Conservation (phyloP, 1,140 invertebrate genomes). For the Polypedilum vanderplanki region DNA sequence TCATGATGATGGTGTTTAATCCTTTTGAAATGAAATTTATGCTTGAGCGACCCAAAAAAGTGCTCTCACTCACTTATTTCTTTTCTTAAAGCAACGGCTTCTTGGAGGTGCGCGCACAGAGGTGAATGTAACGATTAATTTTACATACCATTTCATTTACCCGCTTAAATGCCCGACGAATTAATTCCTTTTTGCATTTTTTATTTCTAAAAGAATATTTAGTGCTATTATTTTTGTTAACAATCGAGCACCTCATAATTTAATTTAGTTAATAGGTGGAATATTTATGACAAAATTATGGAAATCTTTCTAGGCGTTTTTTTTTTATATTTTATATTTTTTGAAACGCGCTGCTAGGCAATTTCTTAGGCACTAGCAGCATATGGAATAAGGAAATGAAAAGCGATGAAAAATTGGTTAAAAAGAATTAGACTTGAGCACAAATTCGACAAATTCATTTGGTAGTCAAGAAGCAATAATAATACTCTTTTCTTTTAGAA, state of each 20-base stretch:
- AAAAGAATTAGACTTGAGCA: neutral
- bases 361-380: neutral
- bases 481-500: neutral
- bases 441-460: conserved; percentile 13
- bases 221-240: conserved; percentile 23
- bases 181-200: conserved; percentile 19
- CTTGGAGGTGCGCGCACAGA: neutral
- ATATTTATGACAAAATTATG: conserved; percentile 23
- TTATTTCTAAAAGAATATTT: neutral
- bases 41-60: conserved; percentile 10
- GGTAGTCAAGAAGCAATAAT: conserved; percentile 11
- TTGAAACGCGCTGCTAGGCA: conserved; percentile 8
- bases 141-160: conserved; percentile 19
- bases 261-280: conserved; percentile 22
- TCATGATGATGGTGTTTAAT: conserved; percentile 13
- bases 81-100: neutral
- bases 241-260: conserved; percentile 23
- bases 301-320: neutral
- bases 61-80: too few relatives aligned
- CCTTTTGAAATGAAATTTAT: conserved; percentile 10
- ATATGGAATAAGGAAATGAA: neutral
- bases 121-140: conserved; percentile 18
- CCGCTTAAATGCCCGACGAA: conserved; percentile 7
- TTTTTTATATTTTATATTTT: too few relatives aligned
- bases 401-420: conserved; percentile 3